phyloP scores from a whole-genome alignment of 2,113 vertebrate species.

The Chaetorhynchus papuensis region DNA sequence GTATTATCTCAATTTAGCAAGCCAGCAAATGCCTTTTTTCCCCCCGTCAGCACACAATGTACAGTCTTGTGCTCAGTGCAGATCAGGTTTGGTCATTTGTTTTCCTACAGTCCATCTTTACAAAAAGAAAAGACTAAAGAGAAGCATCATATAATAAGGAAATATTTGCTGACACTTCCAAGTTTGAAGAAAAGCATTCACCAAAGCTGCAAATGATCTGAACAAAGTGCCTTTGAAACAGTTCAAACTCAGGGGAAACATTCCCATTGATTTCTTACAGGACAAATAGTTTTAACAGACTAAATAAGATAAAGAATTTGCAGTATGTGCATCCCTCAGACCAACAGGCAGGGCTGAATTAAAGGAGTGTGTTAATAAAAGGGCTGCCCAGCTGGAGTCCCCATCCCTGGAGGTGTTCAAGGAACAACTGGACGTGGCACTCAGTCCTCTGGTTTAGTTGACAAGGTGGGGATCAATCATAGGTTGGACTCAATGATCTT shows the following conservation, averaged over 20 bases:
- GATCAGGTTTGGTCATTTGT: not conserved
- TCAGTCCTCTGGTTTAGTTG: not conserved
- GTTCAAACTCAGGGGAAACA: not conserved
- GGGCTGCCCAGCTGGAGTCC: not conserved
- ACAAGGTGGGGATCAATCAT: not conserved
- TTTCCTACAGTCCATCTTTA: not conserved
- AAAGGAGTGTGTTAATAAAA: not conserved
- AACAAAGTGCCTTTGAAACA: not conserved
- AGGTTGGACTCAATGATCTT: not conserved
- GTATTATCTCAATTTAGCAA: conserved; percentile 48
- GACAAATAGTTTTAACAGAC: not conserved
- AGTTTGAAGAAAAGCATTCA: not conserved
- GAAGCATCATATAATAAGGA: not conserved
- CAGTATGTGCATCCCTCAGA: accelerated
- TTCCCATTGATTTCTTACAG: not conserved
- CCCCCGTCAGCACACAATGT: not conserved
- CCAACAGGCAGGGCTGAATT: not conserved
- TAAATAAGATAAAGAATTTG: not conserved
- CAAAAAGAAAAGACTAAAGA: not conserved
- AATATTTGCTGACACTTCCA: not conserved
- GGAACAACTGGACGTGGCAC: accelerated
- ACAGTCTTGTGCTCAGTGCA: not conserved
- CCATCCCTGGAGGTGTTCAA: not conserved
- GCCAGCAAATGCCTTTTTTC: not conserved
- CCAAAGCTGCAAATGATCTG: not conserved